These are phyloP conservation scores for Heterotilapia buettikoferi DNA, from an alignment of 2,113 vertebrate genomes.

Conservation along the genomic window DNA sequence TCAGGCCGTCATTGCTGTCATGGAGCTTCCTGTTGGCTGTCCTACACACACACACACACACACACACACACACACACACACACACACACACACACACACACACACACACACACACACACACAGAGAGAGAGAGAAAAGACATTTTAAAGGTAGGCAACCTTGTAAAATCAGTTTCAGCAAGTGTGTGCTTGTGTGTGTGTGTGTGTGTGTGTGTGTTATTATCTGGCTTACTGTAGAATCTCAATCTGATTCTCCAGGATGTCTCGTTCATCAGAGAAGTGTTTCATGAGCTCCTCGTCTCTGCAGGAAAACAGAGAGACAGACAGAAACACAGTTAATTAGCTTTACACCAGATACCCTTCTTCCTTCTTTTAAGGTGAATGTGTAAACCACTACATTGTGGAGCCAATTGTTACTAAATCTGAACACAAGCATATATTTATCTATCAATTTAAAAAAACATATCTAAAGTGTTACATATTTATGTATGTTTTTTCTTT, in stretches of 20 bases:
- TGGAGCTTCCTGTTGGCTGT: slow-evolving; percentile 66
- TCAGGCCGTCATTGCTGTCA: slow-evolving; percentile 60
- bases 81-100: neutral
- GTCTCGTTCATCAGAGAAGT: slow-evolving; percentile 86
- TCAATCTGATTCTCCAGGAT: slow-evolving; percentile 90
- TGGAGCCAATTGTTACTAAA: neutral
- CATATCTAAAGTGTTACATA: neutral
- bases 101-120: too few relatives aligned
- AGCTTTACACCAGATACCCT: neutral
- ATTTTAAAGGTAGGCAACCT: neutral
- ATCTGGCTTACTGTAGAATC: slow-evolving; percentile 87
- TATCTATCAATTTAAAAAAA: fast-evolving
- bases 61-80: neutral
- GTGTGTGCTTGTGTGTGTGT: neutral
- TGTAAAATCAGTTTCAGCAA: neutral
- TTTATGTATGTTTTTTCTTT: neutral
- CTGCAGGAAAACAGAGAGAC: slow-evolving; percentile 55
- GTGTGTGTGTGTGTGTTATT: neutral
- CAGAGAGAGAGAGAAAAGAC: neutral
- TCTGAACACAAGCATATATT: neutral
- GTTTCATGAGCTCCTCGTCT: slow-evolving; percentile 85
- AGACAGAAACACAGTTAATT: neutral
- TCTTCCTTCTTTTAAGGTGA: neutral
- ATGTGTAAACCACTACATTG: neutral
- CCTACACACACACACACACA: neutral